phyloP scores from a whole-genome alignment of 2,113 vertebrate genomes.

The Typhlomys cinereus region DNA sequence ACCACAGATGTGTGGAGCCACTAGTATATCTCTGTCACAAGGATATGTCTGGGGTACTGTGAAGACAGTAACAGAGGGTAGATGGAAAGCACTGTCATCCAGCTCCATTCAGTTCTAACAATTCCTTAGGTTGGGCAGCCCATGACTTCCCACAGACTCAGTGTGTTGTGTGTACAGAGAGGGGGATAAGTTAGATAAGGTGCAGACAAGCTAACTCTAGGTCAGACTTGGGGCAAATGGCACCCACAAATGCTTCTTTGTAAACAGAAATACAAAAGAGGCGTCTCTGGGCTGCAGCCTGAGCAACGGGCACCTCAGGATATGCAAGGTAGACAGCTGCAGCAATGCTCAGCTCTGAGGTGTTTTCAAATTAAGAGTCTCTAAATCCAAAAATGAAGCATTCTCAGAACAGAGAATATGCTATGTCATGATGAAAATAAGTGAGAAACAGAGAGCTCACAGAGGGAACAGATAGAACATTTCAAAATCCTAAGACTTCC shows the following conservation, averaged over 20 bases:
- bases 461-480: background rate
- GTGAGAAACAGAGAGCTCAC: rapidly evolving
- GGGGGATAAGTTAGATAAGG: background rate
- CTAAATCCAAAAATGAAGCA: background rate
- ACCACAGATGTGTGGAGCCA: too few relatives aligned
- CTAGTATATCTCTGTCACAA: background rate
- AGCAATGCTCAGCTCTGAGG: background rate
- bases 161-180: background rate
- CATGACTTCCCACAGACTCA: background rate
- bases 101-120: background rate
- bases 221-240: background rate
- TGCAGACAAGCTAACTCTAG: background rate
- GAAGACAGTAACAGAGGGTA: background rate
- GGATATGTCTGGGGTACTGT: background rate
- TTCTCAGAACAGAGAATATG: background rate
- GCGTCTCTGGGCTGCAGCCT: background rate
- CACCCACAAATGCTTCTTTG: background rate
- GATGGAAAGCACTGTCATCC: too few relatives aligned
- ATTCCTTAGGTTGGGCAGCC: background rate
- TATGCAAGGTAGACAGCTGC: background rate
- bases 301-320: background rate
- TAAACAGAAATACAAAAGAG: background rate
- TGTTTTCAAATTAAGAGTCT: background rate
- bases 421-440: background rate
- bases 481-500: background rate